Evolutionary conservation across 2,113 vertebrate species (phyloP).

Genomic region (Cacatua alba): DNA sequence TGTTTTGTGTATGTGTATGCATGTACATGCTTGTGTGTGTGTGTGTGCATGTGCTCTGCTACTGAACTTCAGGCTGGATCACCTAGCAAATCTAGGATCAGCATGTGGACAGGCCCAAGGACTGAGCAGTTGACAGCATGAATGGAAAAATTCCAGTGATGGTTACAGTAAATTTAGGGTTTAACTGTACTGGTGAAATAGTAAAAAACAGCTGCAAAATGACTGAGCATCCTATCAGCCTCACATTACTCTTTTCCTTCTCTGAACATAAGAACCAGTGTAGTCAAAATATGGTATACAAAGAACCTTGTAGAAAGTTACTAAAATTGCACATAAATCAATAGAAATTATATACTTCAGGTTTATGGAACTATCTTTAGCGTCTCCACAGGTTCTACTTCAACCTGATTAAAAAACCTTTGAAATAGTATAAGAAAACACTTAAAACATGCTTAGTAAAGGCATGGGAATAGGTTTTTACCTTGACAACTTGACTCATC

Average conservation of each 20-base stretch:
- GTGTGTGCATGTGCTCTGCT: neutral
- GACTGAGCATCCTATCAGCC: neutral
- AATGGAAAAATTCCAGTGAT: neutral
- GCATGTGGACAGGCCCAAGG: neutral
- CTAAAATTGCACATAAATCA: neutral
- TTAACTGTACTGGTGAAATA: neutral
- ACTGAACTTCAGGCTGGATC: neutral
- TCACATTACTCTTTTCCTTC: neutral
- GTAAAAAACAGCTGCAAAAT: neutral
- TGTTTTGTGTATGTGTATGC: too few relatives aligned
- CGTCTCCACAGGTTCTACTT: neutral
- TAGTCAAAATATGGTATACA: neutral
- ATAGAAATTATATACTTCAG: neutral
- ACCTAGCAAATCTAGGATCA: neutral
- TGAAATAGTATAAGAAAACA: neutral
- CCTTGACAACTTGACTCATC: neutral
- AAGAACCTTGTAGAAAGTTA: neutral
- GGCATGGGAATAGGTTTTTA: neutral
- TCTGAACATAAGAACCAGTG: neutral
- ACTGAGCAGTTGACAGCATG: fast-evolving
- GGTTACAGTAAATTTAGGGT: neutral
- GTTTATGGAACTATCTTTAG: neutral
- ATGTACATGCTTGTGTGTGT: too few relatives aligned
- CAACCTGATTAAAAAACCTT: neutral
- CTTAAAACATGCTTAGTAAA: neutral